Conservation (phyloP, 2,113 vertebrate genomes). For the Oxyruncus cristatus region DNA sequence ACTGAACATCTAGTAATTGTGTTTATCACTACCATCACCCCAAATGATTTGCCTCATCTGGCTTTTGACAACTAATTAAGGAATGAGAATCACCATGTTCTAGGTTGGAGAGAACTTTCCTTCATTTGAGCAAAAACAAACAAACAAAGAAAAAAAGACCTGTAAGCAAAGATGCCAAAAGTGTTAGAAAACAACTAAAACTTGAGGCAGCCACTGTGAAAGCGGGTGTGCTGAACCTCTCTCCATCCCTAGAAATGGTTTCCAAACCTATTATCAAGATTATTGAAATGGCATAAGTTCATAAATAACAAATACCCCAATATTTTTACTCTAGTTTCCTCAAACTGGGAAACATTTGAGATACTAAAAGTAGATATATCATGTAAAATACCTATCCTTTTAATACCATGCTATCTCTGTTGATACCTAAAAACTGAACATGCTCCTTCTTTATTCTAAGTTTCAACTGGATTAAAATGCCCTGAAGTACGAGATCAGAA, state of each 20-base stretch:
- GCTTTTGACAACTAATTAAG: not conserved
- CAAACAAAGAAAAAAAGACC: not conserved
- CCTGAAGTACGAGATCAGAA: not conserved
- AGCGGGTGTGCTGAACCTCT: not conserved
- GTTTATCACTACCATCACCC: not conserved
- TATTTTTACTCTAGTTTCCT: not conserved
- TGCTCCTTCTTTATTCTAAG: not conserved
- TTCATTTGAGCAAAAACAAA: not conserved
- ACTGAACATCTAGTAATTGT: not conserved
- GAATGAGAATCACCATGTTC: not conserved
- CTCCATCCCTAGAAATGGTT: not conserved
- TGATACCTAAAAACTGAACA: not conserved
- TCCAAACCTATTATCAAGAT: not conserved
- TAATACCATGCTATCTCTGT: not conserved
- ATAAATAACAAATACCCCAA: not conserved
- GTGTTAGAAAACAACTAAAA: not conserved
- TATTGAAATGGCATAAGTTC: not conserved
- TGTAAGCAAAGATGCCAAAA: not conserved
- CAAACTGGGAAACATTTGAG: not conserved
- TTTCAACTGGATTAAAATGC: not conserved
- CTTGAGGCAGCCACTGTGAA: not conserved
- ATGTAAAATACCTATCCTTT: not conserved
- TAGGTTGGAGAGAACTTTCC: not conserved
- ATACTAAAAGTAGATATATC: not conserved
- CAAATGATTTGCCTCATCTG: not conserved